Evolutionary conservation across 2,888 invertebrate genomes (phyloP), one percentile per base, ranked within the genome.

Genomic region (Dryocosmus kuriphilus): DNA sequence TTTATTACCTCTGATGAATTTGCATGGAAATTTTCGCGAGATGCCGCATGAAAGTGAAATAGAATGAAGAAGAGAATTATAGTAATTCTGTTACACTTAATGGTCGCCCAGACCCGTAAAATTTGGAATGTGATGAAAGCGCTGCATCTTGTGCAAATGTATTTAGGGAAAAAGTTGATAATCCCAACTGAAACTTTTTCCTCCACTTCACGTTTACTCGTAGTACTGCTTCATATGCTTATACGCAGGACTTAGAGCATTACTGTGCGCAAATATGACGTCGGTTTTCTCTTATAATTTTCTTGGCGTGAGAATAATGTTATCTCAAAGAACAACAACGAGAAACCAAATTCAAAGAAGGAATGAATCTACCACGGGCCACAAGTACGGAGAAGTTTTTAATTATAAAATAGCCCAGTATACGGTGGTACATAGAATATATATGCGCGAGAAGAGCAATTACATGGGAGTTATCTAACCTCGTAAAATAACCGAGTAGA

Each of bases 1-100:
- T 90, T 90, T 89, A 89, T 87, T 87, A 85, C 82, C 85, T 77
- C 77, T 79, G 83, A 85, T 86, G 87, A 87, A 89, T 89, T 88
- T 89, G 86, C 87, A 88, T 89, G 87, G 86, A 89, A 89, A 90
- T 89, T 89, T 82, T 83, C 83, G 75, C 76, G 77, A 71, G 71
- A 51, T 51, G 35, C 8, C n/a, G 38, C 55, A 74, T 79, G 79
- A 79, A 78, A 81, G 81, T 80, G 77, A 61, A 51, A 51, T 19
- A 30, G 38, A 46, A 46, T 46, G 46, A 24, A 41, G 74, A 61
- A 41, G 81, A 82, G 83, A 87, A 87, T 87, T 84, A n/a, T n/a
- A n/a, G n/a, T n/a, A 87, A 87, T 86, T 84, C 81, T 38, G 86
- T 86, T 81, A 83, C 81, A 81, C 82, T 81, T 87, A 87, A 87